A percentile compares a stretch with the other conserved stretches of the same genome.
These are phyloP conservation scores for Bembecia ichneumoniformis DNA, from an alignment of 2,888 invertebrate species.

Conservation along the genomic window DNA sequence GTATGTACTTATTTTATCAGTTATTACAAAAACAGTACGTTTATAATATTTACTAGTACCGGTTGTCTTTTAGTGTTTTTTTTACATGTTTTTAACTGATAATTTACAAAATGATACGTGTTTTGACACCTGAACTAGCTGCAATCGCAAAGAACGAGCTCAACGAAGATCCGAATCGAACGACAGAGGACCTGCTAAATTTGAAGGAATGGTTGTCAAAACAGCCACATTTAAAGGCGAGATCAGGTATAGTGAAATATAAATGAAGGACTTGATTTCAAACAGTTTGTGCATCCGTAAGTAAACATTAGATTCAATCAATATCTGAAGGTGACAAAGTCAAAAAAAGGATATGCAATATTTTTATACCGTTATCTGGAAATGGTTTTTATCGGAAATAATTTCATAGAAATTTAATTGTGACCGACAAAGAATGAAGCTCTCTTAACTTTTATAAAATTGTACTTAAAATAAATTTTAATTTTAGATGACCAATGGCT, in stretches of 20 bases:
- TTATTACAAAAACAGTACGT: conserved; percentile 19
- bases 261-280: background rate
- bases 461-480: background rate
- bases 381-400: too few relatives aligned
- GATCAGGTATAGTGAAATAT: conserved; percentile 53
- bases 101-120: conserved; percentile 35
- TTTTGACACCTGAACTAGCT: conserved; percentile 55
- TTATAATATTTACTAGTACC: conserved; percentile 3
- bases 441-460: too few relatives aligned
- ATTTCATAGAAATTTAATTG: too few relatives aligned
- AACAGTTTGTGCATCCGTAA: too few relatives aligned
- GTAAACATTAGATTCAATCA: too few relatives aligned
- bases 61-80: background rate
- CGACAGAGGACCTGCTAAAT: conserved; percentile 46
- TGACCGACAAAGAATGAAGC: too few relatives aligned
- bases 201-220: conserved; percentile 68
- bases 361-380: too few relatives aligned
- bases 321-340: too few relatives aligned
- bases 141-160: conserved; percentile 57
- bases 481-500: conserved; percentile 71
- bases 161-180: conserved; percentile 58
- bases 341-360: too few relatives aligned
- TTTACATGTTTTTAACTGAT: background rate
- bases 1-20: conserved; percentile 10
- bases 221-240: conserved; percentile 66